Evolutionary conservation across 2,888 invertebrate species (phyloP), one percentile per base, ranked within the genome.

Genomic region (Atrina japonica): DNA sequence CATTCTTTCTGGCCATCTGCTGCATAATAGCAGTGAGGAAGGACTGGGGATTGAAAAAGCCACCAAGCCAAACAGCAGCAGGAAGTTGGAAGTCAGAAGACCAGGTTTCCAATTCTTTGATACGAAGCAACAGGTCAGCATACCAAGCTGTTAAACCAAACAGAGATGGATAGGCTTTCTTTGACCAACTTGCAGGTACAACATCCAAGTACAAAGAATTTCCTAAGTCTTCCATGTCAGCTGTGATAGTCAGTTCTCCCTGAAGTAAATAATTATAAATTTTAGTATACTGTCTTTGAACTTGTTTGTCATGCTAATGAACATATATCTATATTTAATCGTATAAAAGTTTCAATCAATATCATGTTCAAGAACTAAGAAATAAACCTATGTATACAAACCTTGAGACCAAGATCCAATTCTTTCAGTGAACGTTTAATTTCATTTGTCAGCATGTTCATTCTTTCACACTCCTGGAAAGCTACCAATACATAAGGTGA

Each of bases 11-110:
- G 0, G 98, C 98, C 35, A 97, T 83, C 86, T 97, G 97, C 92
- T 98, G 98, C 97, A 98, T 98, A 85, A 98, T 98, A 56, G 98
- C 98, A 0, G 98, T 98, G 69, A 98, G 92, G 84, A 98, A 93
- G 45, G 97, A 97, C 91, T 98, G 98, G 0, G 98, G 98, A 91
- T 98, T 98, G 92, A 98, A 98, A 91, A 98, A 97, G n/a, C 98
- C 98, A 16, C 96, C 96, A 73, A 98, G 92, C 98, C 98, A 98
- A 18, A 98, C 97, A 1, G 96, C 93, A 0, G 96, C 93, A 41
- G 97, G 97, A 69, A 98, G 91, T 77, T 88, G 89, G 87, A 98
- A 98, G 92, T 98, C 98, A 1, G 96, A 95, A 29, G 96, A 95
- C 98, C 98, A 98, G 0, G 95, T 96, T 91, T 98, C 97, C 41